phyloP scores from a whole-genome alignment of 2,113 vertebrate species.

The Prochilodus magdalenae region DNA sequence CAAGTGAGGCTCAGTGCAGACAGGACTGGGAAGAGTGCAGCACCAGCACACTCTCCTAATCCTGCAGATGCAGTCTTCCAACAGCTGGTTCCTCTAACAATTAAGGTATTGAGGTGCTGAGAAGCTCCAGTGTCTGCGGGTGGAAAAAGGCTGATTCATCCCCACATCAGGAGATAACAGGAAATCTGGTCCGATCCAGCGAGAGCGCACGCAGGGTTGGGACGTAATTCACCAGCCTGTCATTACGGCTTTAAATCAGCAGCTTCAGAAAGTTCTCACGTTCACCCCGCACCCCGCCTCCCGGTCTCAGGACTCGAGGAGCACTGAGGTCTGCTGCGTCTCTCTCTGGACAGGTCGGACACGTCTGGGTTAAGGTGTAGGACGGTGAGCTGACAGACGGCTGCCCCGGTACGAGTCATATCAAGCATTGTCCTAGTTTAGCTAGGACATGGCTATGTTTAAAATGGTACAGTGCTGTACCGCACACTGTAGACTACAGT shows the following conservation, averaged over 20 bases:
- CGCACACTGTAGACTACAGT: too few relatives aligned
- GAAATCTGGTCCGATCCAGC: slow-evolving; percentile 32
- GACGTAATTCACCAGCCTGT: slow-evolving; percentile 10
- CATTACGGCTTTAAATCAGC: slow-evolving; percentile 23
- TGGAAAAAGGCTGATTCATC: slow-evolving; percentile 33
- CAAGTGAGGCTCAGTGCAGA: slow-evolving; percentile 21
- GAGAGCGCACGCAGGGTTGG: background rate
- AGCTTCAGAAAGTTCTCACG: slow-evolving; percentile 1
- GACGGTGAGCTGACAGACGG: slow-evolving; percentile 32
- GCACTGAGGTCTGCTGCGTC: background rate
- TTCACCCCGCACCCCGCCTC: background rate
- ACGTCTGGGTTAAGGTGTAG: slow-evolving; percentile 37
- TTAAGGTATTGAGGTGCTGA: slow-evolving; percentile 33
- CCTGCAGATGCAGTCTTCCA: slow-evolving; percentile 38
- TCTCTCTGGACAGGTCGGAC: background rate
- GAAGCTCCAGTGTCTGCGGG: slow-evolving; percentile 15
- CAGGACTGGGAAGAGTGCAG: slow-evolving; percentile 11
- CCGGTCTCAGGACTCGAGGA: background rate
- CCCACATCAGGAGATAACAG: background rate
- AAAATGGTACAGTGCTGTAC: too few relatives aligned
- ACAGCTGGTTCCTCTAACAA: slow-evolving; percentile 50
- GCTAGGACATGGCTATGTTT: too few relatives aligned
- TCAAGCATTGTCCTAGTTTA: background rate
- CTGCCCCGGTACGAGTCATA: slow-evolving; percentile 9
- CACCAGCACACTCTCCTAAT: slow-evolving; percentile 32